phyloP scores from a whole-genome alignment of 2,113 vertebrate genomes.

The Chamaea fasciata region DNA sequence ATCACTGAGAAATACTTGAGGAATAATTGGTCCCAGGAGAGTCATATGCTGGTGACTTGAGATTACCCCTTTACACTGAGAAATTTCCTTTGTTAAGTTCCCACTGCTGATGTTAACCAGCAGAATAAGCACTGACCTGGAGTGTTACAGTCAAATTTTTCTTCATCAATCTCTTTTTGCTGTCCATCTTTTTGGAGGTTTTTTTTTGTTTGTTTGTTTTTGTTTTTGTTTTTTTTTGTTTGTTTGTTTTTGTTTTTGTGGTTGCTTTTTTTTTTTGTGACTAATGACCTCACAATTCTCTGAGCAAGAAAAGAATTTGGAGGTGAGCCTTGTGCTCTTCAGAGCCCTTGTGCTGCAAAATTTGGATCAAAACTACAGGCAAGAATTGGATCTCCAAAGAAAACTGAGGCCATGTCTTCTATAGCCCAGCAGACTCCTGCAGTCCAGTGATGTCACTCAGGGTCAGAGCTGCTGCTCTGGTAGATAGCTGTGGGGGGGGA shows the following conservation, averaged over 20 bases:
- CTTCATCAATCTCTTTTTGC: not conserved
- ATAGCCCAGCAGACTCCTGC: not conserved
- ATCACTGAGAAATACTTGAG: conserved; percentile 22
- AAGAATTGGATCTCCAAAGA: not conserved
- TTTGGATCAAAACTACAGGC: not conserved
- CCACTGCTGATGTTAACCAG: not conserved
- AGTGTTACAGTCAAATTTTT: not conserved
- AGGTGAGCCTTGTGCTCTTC: not conserved
- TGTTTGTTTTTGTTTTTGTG: not conserved
- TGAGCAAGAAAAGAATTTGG: not conserved
- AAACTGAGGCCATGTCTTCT: not conserved
- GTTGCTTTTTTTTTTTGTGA: not conserved
- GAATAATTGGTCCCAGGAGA: conserved; percentile 50
- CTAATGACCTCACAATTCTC: not conserved
- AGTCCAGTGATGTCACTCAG: not conserved
- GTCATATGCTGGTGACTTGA: not conserved
- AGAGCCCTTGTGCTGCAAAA: not conserved
- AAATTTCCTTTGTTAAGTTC: conserved; percentile 1
- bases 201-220: too few species aligned
- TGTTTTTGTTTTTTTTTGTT: too few species aligned
- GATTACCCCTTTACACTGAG: not conserved
- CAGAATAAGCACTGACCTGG: not conserved
- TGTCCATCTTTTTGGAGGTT: not conserved
- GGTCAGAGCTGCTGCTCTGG: not conserved
- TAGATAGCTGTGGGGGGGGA: not conserved